Conservation (phyloP, 2,113 vertebrate species). For the Odobenus rosmarus region DNA sequence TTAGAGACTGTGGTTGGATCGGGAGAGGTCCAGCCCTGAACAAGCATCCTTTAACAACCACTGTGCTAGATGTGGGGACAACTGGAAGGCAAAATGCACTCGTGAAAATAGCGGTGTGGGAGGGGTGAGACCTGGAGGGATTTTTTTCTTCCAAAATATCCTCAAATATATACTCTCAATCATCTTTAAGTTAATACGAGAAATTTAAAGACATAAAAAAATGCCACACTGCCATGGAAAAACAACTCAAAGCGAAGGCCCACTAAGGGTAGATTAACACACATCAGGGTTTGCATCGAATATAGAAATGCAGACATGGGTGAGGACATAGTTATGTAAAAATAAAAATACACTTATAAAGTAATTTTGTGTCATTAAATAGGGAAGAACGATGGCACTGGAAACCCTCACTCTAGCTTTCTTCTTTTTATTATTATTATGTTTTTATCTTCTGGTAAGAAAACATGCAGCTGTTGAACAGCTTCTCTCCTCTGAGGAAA, state of each 20-base stretch:
- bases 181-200: background rate
- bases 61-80: too few species aligned
- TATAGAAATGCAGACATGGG: background rate
- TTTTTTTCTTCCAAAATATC: background rate
- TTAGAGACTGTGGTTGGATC: background rate
- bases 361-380: background rate
- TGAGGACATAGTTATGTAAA: background rate
- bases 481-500: background rate
- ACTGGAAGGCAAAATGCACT: background rate
- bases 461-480: background rate
- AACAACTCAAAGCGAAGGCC: background rate
- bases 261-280: background rate
- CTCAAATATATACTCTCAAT: background rate
- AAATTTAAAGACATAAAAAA: background rate
- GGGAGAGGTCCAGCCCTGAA: background rate
- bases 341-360: background rate
- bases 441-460: background rate
- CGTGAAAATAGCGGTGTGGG: background rate
- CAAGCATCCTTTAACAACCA: background rate
- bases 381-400: background rate
- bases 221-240: background rate
- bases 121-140: background rate
- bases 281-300: background rate
- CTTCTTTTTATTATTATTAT: background rate
- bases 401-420: background rate